A percentile compares a stretch with the other conserved stretches of the same genome.
Conservation (phyloP, 2,888 invertebrate species). For the Luffia ferchaultella region DNA sequence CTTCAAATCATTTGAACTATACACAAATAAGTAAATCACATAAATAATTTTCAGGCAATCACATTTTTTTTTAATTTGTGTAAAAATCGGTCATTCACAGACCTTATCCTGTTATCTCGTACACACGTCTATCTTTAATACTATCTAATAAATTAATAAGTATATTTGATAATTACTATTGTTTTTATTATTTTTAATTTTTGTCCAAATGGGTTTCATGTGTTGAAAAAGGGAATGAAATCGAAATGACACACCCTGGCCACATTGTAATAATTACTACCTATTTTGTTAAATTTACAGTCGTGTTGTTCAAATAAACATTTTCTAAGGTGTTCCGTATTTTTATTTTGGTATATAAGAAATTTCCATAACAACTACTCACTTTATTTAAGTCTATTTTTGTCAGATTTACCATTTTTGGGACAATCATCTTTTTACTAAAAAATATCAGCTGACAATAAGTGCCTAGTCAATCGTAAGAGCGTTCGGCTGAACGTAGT, state of each 20-base stretch:
- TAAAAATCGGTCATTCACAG: too few species aligned
- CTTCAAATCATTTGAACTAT: too few species aligned
- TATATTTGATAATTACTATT: not conserved
- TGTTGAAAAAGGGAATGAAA: not conserved
- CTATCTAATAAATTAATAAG: not conserved
- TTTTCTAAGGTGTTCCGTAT: slow-evolving; percentile 22
- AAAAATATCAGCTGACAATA: not conserved
- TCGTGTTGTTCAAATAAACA: slow-evolving; percentile 60
- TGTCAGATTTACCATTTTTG: not conserved
- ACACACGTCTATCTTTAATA: not conserved
- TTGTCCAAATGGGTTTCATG: not conserved
- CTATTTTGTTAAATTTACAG: slow-evolving; percentile 58
- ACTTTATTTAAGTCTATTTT: not conserved
- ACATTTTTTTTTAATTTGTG: too few species aligned
- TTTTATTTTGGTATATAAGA: slow-evolving; percentile 13
- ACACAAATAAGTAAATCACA: too few species aligned
- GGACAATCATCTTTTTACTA: not conserved
- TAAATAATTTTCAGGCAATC: too few species aligned
- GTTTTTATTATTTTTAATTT: not conserved
- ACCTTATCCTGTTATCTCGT: not conserved
- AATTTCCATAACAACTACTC: slow-evolving; percentile 9
- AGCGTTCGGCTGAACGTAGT: not conserved
- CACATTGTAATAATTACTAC: not conserved
- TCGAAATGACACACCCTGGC: not conserved
- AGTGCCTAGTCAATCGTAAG: not conserved